Evolutionary conservation across 2,797 vertebrate species (phyloP).

Genomic region (Sebastes variabilis): DNA sequence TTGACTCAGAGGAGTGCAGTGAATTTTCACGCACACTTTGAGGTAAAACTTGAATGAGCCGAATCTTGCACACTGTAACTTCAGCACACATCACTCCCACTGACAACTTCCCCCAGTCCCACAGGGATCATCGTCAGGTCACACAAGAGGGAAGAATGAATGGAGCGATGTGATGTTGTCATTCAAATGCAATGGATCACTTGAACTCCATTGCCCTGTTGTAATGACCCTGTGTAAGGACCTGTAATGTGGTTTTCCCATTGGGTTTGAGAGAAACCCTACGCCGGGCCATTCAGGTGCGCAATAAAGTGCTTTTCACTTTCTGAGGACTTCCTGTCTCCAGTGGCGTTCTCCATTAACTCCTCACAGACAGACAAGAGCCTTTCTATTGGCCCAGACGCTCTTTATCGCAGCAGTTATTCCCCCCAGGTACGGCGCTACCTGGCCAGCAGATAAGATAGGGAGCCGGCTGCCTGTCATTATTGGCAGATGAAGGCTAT

Average conservation of each 20-base stretch:
- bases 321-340: slow-evolving; percentile 84
- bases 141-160: slow-evolving; percentile 64
- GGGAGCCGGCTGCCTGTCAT: slow-evolving; percentile 65
- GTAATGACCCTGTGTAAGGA: slow-evolving; percentile 76
- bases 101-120: slow-evolving; percentile 64
- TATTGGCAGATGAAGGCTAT: slow-evolving; percentile 77
- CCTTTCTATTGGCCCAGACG: slow-evolving; percentile 72
- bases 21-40: slow-evolving; percentile 16
- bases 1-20: background rate
- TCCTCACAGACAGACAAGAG: slow-evolving; percentile 72
- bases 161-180: slow-evolving; percentile 74
- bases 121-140: slow-evolving; percentile 66
- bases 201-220: slow-evolving; percentile 72
- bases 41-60: slow-evolving; percentile 18
- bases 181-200: slow-evolving; percentile 77
- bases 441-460: slow-evolving; percentile 80
- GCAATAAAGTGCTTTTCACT: slow-evolving; percentile 81
- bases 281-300: slow-evolving; percentile 78
- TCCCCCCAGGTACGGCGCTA: slow-evolving; percentile 73
- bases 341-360: slow-evolving; percentile 82
- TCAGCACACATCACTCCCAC: slow-evolving; percentile 40
- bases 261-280: slow-evolving; percentile 73
- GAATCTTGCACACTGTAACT: slow-evolving; percentile 29
- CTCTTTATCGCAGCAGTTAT: slow-evolving; percentile 74
- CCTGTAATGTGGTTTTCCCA: slow-evolving; percentile 78